Percentiles rank a stretch among this genome's conserved stretches.
Conservation (phyloP, 2,888 invertebrate species). For the Plagodis pulveraria region DNA sequence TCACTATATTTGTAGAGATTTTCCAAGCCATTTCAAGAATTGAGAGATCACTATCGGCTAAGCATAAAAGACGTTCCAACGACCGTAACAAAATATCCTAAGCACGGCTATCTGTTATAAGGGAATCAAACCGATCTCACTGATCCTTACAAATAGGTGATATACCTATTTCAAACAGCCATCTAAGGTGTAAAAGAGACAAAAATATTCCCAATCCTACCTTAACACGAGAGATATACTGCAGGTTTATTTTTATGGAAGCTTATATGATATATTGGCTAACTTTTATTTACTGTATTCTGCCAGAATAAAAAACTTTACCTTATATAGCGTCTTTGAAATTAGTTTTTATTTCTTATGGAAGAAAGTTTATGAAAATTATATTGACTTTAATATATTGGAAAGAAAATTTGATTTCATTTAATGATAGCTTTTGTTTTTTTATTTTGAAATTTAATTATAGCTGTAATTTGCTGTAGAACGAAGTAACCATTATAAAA, state of each 20-base stretch:
- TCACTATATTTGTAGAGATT: constrained; percentile 1
- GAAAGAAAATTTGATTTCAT: no score
- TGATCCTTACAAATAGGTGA: constrained; percentile 54
- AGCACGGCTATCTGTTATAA: constrained; percentile 51
- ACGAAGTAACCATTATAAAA: no score
- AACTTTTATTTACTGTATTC: constrained; percentile 64
- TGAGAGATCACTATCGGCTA: constrained; percentile 29
- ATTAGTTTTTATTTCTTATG: no score
- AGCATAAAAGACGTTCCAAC: constrained; percentile 30
- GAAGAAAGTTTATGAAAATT: no score
- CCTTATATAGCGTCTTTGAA: no score
- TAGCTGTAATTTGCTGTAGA: no score
- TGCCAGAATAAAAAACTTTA: constrained; percentile 16
- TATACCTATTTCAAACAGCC: constrained; percentile 56
- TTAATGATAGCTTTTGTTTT: no score
- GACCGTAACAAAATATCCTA: constrained; percentile 44
- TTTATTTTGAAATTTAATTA: no score
- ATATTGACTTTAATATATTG: no score
- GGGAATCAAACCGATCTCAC: constrained; percentile 54
- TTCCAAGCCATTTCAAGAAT: constrained; percentile 4
- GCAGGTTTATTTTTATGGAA: constrained; percentile 69
- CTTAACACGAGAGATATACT: constrained; percentile 61
- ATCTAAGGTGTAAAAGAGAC: constrained; percentile 51
- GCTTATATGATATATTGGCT: constrained; percentile 70
- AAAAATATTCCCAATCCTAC: constrained; percentile 58